Conservation (phyloP, 1,140 invertebrate species). For the Drosophila busckii region DNA sequence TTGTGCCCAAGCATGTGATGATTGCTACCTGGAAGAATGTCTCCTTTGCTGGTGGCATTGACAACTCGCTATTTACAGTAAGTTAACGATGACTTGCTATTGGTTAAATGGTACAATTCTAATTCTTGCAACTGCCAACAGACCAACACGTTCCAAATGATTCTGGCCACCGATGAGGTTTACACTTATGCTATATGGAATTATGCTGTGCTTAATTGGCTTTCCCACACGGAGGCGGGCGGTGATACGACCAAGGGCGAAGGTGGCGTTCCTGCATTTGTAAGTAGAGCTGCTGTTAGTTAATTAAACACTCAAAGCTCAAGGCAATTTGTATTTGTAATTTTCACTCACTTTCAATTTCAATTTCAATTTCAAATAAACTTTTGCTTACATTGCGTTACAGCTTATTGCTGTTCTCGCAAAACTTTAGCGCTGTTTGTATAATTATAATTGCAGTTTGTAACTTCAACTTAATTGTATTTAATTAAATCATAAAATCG, state of each 20-base stretch:
- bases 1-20: constrained; percentile 92
- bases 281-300: no score
- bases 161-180: constrained; percentile 95
- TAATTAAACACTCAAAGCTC: no score
- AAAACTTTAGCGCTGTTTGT: neutral
- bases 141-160: constrained; percentile 97
- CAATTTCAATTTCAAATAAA: neutral
- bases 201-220: constrained; percentile 94
- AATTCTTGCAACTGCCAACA: constrained; percentile 78
- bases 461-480: neutral
- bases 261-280: constrained; percentile 91
- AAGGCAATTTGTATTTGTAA: constrained; percentile 37
- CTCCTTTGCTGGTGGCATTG: constrained; percentile 92
- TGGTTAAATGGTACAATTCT: neutral
- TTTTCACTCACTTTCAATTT: constrained; percentile 18
- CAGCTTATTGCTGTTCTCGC: no score
- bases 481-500: constrained; percentile 3
- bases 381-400: no score
- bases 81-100: no score
- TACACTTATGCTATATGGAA: constrained; percentile 97
- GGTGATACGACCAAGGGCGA: constrained; percentile 92
- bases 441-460: constrained; percentile 4
- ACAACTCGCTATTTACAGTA: constrained; percentile 88
- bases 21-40: constrained; percentile 98
- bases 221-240: constrained; percentile 92